phyloP scores from a whole-genome alignment of 2,113 vertebrate genomes.

The Rousettus leschenaultii region DNA sequence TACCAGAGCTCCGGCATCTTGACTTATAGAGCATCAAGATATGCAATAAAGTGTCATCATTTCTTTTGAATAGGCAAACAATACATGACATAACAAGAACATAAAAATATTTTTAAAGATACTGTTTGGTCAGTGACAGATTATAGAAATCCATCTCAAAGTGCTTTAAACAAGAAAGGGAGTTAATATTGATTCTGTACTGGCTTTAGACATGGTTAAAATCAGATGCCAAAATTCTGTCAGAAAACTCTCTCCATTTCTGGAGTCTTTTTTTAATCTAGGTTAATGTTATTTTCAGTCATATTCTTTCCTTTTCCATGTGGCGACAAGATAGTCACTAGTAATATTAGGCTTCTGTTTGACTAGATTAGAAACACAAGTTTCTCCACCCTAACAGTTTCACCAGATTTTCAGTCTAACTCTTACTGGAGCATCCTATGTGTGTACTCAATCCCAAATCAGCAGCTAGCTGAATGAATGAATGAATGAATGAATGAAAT shows the following conservation, averaged over 20 bases:
- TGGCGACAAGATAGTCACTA: neutral
- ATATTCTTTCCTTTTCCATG: neutral
- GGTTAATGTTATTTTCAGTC: neutral
- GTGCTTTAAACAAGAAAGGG: neutral
- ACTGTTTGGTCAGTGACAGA: neutral
- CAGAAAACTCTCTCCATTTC: neutral
- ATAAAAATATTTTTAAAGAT: conserved; percentile 29
- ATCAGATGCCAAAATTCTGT: neutral
- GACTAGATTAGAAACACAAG: neutral
- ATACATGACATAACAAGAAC: neutral
- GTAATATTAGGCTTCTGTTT: neutral
- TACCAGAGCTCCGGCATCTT: neutral
- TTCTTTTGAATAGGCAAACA: neutral
- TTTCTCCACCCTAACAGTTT: neutral
- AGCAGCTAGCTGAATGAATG: neutral
- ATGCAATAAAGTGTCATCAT: neutral
- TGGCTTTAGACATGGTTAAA: neutral
- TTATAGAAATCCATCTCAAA: neutral
- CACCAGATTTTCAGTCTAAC: neutral
- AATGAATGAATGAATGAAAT: neutral
- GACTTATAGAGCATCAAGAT: neutral
- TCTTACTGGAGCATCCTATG: neutral
- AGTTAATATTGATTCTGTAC: neutral
- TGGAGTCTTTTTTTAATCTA: neutral
- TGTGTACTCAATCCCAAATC: neutral